These are phyloP conservation scores for Cossypha niveicapilla DNA, from an alignment of 2,797 vertebrate genomes.

Conservation along the genomic window DNA sequence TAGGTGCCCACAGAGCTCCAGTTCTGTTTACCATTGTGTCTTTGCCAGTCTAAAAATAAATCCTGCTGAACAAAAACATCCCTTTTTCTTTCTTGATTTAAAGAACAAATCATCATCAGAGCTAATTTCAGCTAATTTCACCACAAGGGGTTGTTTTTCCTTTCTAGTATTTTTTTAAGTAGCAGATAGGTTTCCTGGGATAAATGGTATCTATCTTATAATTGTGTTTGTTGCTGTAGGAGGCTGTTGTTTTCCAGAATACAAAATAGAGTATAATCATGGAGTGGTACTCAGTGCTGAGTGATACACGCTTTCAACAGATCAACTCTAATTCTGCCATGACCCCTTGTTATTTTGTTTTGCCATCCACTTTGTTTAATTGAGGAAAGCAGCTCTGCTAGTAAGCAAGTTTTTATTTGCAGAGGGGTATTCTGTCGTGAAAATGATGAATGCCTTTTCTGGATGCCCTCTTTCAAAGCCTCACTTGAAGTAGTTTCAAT, in stretches of 20 bases:
- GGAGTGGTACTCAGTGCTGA: background rate
- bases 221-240: background rate
- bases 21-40: slow-evolving; percentile 17
- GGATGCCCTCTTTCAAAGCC: background rate
- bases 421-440: background rate
- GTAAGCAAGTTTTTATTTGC: background rate
- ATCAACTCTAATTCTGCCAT: background rate
- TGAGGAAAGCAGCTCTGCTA: background rate
- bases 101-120: background rate
- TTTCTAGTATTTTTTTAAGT: background rate
- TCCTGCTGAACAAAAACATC: background rate
- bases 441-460: background rate
- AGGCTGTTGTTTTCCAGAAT: background rate
- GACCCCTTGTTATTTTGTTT: background rate
- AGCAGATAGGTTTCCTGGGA: background rate
- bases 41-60: slow-evolving; percentile 47
- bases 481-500: background rate
- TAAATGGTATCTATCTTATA: background rate
- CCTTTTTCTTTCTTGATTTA: background rate
- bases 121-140: slow-evolving; percentile 35
- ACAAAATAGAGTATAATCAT: background rate
- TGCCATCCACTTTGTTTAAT: background rate
- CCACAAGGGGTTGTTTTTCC: background rate
- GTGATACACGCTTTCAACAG: background rate
- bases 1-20: slow-evolving; percentile 39